Base-by-base conservation (phyloP, 2,113 vertebrate genomes). In the Kryptolebias marmoratus region DNA sequence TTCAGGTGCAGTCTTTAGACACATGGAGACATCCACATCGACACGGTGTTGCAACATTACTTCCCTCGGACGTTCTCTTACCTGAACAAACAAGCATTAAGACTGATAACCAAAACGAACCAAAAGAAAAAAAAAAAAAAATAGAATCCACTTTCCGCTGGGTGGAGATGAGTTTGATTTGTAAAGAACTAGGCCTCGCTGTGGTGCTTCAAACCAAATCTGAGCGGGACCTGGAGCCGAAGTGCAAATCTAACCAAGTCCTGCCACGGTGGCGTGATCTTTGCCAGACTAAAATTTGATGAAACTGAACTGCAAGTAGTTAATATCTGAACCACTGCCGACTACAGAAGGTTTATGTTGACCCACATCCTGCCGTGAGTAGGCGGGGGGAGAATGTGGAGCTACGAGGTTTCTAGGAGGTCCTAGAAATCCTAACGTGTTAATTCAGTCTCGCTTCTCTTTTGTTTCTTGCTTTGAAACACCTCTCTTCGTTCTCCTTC, bases 231-330 rank as follows among this genome's bases (percentile, higher is more conserved):
- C 88, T 71, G 79, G 80, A 77, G 66, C 30, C 10, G 75, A 87
- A 88, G 89, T 79, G 88, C 84, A 87, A 87, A 79, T 79, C 47
- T n/a, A 83, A 14, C 56, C 39, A 64, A 57, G 62, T 71, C 68
- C 50, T 39, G 48, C 74, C 12, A 30, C 47, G 45, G 64, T 73
- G 57, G 64, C 18, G 48, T 16, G 69, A 18, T 62, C 42, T 39
- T 47, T 55, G 78, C 67, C 16, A 64, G 39, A 32, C 28, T 50
- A 30, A 47, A 5, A 28, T 15, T 2, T 12, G 8, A 59, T 63
- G 49, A 64, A 4, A 68, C 54, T 58, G 54, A 49, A 8, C 22
- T 11, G 70, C 44, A 13, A 12, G 49, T 27, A 2, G 55, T 58
- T 28, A 7, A 31, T 14, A 42, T 53, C 18, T 39, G 50, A 31